A percentile compares a stretch with the other conserved stretches of the same genome.
Evolutionary conservation across 2,888 invertebrate species (phyloP).

Genomic region (Athalia rosae): DNA sequence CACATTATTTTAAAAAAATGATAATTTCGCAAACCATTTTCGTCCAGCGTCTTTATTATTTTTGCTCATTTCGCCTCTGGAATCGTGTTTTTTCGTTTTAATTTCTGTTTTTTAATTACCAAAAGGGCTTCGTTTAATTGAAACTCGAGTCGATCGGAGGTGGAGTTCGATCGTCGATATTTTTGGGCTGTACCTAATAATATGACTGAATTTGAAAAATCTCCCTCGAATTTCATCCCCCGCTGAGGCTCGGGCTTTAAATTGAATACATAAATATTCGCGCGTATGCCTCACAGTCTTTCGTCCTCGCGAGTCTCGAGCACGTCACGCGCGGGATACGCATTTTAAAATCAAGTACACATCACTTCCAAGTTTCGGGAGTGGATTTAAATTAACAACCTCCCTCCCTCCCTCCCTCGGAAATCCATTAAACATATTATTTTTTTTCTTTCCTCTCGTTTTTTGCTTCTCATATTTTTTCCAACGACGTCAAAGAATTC

Average conservation of each 20-base stretch:
- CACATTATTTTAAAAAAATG: not conserved
- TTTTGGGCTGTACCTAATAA: not conserved
- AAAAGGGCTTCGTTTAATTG: constrained; percentile 22
- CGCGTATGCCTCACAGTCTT: too few species aligned
- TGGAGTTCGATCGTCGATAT: not conserved
- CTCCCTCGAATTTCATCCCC: not conserved
- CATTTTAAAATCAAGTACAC: constrained; percentile 8
- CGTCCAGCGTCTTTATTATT: constrained; percentile 4
- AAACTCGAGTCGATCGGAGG: constrained; percentile 1
- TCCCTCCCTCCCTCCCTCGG: not conserved
- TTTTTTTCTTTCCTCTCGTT: not conserved
- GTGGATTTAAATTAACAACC: constrained; percentile 26
- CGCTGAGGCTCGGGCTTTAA: not conserved
- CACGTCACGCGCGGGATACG: not conserved
- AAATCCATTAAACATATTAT: not conserved
- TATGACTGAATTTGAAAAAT: constrained; percentile 2
- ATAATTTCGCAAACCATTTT: not conserved
- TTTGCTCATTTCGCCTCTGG: not conserved
- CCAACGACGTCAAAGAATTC: not conserved
- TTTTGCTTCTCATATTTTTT: not conserved
- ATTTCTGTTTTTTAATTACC: not conserved
- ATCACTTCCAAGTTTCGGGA: constrained; percentile 11
- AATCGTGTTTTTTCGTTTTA: not conserved
- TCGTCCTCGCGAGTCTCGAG: too few species aligned
- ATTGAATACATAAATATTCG: constrained; percentile 4